Percentiles rank a stretch among this genome's conserved stretches.
Evolutionary conservation across 2,888 invertebrate genomes (phyloP).

Genomic region (Caenorhabditis auriculariae): DNA sequence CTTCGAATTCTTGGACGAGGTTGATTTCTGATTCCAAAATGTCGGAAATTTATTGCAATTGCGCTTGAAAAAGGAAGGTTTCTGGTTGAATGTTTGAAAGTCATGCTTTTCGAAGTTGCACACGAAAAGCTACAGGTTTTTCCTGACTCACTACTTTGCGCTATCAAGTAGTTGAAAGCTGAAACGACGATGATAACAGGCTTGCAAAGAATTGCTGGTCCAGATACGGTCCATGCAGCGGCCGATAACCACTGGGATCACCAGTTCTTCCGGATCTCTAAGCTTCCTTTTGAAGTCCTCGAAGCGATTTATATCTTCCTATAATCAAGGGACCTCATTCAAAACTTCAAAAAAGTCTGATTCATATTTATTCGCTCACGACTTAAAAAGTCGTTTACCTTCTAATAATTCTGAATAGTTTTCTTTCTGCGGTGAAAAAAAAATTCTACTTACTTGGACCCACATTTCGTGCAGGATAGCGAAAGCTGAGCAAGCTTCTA

Average conservation of each 20-base stretch:
- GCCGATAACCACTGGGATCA: slow-evolving; percentile 37
- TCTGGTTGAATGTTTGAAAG: too few relatives aligned
- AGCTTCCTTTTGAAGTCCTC: slow-evolving; percentile 30
- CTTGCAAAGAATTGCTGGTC: slow-evolving; percentile 29
- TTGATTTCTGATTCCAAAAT: too few relatives aligned
- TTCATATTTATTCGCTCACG: too few relatives aligned
- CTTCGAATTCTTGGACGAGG: too few relatives aligned
- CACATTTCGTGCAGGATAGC: slow-evolving; percentile 31
- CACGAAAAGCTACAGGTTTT: not conserved
- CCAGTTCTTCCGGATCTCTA: slow-evolving; percentile 23
- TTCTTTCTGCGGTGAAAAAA: not conserved
- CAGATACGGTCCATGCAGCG: slow-evolving; percentile 45
- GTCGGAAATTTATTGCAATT: too few relatives aligned
- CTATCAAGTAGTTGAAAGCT: slow-evolving; percentile 37
- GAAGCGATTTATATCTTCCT: slow-evolving; percentile 45
- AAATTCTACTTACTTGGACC: slow-evolving; percentile 19
- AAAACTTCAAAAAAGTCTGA: too few relatives aligned
- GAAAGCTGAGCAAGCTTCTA: slow-evolving; percentile 30
- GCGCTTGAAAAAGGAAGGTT: too few relatives aligned
- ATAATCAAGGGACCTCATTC: too few relatives aligned
- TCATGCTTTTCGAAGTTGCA: not conserved
- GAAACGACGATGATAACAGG: slow-evolving; percentile 34
- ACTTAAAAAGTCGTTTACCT: too few relatives aligned
- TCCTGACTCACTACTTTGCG: slow-evolving; percentile 43
- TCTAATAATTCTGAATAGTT: too few relatives aligned